Conservation (phyloP, 1,140 invertebrate genomes). For the Zaprionus kolodkinae region DNA sequence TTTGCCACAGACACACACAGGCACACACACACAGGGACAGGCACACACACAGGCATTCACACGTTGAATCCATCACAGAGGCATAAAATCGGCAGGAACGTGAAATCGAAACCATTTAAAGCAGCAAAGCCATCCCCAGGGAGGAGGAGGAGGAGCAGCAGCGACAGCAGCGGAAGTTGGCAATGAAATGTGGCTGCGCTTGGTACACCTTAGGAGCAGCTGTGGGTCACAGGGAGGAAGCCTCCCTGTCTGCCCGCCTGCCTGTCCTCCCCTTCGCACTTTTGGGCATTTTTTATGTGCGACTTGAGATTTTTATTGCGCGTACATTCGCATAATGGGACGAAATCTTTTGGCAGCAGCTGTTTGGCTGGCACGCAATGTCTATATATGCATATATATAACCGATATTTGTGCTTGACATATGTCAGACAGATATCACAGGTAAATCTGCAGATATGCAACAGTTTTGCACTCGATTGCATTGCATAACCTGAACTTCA, state of each 20-base stretch:
- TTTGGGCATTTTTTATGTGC: constrained; percentile 41
- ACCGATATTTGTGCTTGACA: neutral
- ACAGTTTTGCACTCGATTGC: constrained; percentile 49
- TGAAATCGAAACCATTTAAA: constrained; percentile 56
- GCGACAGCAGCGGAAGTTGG: neutral
- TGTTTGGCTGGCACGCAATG: constrained; percentile 37
- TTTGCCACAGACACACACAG: constrained; percentile 43
- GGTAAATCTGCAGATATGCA: constrained; percentile 32
- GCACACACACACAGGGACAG: constrained; percentile 20
- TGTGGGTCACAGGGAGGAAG: neutral
- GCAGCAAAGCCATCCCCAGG: constrained; percentile 36
- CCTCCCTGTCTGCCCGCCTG: too few relatives aligned
- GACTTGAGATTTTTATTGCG: constrained; percentile 47
- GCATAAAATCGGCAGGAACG: constrained; percentile 52
- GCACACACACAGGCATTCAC: constrained; percentile 27
- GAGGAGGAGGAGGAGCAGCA: neutral
- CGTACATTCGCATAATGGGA: constrained; percentile 15
- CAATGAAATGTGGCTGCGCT: neutral
- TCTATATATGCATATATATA: neutral
- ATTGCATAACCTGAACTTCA: constrained; percentile 61
- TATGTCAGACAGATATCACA: neutral
- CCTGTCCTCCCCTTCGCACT: neutral
- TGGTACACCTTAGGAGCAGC: constrained; percentile 28
- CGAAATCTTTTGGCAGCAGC: constrained; percentile 34
- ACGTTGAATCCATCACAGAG: constrained; percentile 60